Evolutionary conservation across 2,113 vertebrate genomes (phyloP), one percentile per base, ranked within the genome.

Genomic region (Charina bottae): DNA sequence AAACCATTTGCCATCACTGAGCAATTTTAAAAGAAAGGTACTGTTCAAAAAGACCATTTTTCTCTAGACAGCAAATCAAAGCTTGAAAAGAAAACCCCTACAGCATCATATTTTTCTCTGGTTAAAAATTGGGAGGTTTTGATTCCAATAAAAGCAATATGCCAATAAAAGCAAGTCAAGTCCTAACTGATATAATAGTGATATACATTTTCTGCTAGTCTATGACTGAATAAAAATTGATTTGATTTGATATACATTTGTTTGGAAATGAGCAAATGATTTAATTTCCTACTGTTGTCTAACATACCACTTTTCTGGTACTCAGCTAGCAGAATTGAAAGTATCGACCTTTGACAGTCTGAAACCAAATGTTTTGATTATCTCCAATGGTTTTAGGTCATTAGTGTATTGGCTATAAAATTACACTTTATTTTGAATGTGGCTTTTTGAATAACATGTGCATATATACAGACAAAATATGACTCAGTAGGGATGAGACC

Each of bases 171-270:
- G 28, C 0, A 0, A 95, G 7, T 93, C 93, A 37, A 94, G 60
- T 90, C 42, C 83, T 92, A 93, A 94, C 93, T 92, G 72, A 46
- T 91, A 87, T 59, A 91, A 91, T 87, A 96, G 91, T 0, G 11
- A 68, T 33, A 59, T 92, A 88, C 15, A 1, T 19, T 58, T 58
- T 42, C 42, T 42, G 42, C 42, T 42, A 3, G 42, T 42, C 42
- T 42, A 42, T 42, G 42, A 42, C 42, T 3, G 3, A 42, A 42
- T 42, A 42, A 42, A 42, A 42, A 42, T 42, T 42, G 42, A 42
- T 42, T 42, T 42, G 42, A 42, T 42, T 42, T 0, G 11, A 68
- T 33, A 59, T 92, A 88, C 15, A 1, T 19, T 58, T 58, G 19
- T 58, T 58, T 58, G 56, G 56, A 58, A 19, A 58, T 93, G 89